Evolutionary conservation across 1,140 invertebrate genomes (phyloP).

Genomic region (Leptinotarsa defecta): DNA sequence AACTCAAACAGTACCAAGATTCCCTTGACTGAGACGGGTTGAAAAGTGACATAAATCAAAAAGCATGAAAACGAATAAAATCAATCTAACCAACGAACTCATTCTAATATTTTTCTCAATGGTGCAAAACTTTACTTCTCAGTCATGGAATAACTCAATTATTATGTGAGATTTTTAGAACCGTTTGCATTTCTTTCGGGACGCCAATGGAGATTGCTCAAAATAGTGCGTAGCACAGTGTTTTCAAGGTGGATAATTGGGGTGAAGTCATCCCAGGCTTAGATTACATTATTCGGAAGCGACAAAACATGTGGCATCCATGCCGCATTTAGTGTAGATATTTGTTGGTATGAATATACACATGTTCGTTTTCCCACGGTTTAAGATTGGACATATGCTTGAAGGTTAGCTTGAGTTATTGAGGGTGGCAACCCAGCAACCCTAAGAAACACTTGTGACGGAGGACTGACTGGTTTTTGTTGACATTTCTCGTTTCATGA

Average conservation of each 20-base stretch:
- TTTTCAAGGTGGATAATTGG: conserved; percentile 17
- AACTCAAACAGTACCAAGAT: too few species aligned
- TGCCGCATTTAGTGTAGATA: conserved; percentile 1
- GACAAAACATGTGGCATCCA: conserved; percentile 9
- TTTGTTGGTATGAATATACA: conserved; percentile 14
- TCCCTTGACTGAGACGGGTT: too few species aligned
- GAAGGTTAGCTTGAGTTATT: conserved; percentile 12
- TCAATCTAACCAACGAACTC: too few species aligned
- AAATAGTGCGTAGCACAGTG: conserved; percentile 19
- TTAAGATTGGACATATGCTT: conserved; percentile 15
- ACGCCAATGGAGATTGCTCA: conserved; percentile 14
- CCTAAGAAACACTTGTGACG: conserved; percentile 25
- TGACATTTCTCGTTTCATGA: conserved; percentile 14
- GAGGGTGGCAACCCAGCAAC: conserved; percentile 24
- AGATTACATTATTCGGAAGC: background rate
- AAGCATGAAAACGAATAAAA: too few species aligned
- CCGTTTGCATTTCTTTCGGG: background rate
- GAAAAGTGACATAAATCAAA: too few species aligned
- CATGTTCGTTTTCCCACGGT: conserved; percentile 24
- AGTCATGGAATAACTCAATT: too few species aligned
- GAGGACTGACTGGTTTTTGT: conserved; percentile 15
- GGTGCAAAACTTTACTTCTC: too few species aligned
- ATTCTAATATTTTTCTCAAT: too few species aligned
- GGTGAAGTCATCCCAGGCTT: conserved; percentile 16
- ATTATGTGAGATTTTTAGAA: too few species aligned